phyloP scores from a whole-genome alignment of 2,888 invertebrate species.

The Lycaena phlaeas region DNA sequence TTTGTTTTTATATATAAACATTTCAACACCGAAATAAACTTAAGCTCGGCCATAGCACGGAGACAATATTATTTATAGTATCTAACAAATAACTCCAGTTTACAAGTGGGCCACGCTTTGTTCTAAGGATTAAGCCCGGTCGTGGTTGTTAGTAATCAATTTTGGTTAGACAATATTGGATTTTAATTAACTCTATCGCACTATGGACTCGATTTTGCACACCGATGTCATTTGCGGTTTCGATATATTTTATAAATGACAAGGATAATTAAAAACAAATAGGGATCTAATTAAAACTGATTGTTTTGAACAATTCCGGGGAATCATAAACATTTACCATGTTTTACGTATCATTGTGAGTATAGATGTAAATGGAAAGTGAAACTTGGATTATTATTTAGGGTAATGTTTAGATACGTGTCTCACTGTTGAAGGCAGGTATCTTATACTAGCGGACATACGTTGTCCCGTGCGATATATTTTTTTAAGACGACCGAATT shows the following conservation, averaged over 20 bases:
- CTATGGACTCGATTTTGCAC: conserved; percentile 28
- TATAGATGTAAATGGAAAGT: too few relatives aligned
- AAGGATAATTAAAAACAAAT: conserved; percentile 10
- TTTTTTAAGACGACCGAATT: too few relatives aligned
- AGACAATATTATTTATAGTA: conserved; percentile 16
- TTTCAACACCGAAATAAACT: conserved; percentile 2
- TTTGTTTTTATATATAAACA: conserved; percentile 2
- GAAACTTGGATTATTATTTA: too few relatives aligned
- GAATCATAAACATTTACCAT: too few relatives aligned
- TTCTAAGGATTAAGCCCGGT: conserved; percentile 31
- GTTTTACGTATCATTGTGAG: too few relatives aligned
- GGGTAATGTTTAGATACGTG: too few relatives aligned
- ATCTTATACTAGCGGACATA: too few relatives aligned
- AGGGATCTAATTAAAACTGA: conserved; percentile 9
- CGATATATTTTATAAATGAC: conserved; percentile 6
- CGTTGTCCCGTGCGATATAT: too few relatives aligned
- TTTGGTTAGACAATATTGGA: conserved; percentile 71
- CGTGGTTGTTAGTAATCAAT: conserved; percentile 58
- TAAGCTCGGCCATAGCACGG: conserved; percentile 3
- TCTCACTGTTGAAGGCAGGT: too few relatives aligned
- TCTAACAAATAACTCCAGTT: conserved; percentile 25
- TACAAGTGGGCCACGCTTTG: conserved; percentile 27
- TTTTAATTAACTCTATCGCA: conserved; percentile 68
- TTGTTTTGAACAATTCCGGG: background rate
- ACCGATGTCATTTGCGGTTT: conserved; percentile 8